Base-by-base conservation (phyloP, 2,888 invertebrate genomes). In the Leptogaster cylindrica region DNA sequence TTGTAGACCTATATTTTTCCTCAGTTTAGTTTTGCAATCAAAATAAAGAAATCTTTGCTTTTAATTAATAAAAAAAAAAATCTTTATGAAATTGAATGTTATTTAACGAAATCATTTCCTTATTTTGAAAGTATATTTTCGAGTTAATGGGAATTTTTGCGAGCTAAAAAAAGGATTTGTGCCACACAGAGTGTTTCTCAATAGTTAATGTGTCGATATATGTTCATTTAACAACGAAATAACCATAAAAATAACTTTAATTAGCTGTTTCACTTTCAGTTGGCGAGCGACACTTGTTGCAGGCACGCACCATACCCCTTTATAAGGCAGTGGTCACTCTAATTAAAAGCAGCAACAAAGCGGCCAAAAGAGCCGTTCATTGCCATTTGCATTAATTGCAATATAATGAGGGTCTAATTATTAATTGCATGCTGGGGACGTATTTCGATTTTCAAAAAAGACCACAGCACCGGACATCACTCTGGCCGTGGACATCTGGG, bases 371-470 rank as follows among this genome's bases (percentile, higher is more conserved):
- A 61, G 63, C 44, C 52, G 58, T 66, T 36, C 61, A 65, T 65
- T 65, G 52, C 52, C 66, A 70, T 70, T 70, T 70, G 67, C 67
- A 67, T 70, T 70, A 70, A 70, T 70, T 70, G 70, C 70, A 66
- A 65, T 65, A 70, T 67, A 70, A 70, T 67, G 67, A 70, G 66
- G 25, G 65, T 70, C 70, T 70, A 70, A 70, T 70, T 70, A 70
- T 70, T 70, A 70, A 70, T 70, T 70, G 70, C 66, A 70, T 66
- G 52, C 66, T 63, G 39, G 65, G 55, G 61, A 68, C 23, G 44
- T 41, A 58, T 65, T 67, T 65, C 51, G 64, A 50, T 67, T 51
- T 66, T 48, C 67, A 63, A 55, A 44, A 68, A 48, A 50, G 50
- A 16, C 50, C 25, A 51, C 50, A 28, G 51, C 44, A 44, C 18